phyloP scores from a whole-genome alignment of 1,140 invertebrate species.

The Bombus ignitus region DNA sequence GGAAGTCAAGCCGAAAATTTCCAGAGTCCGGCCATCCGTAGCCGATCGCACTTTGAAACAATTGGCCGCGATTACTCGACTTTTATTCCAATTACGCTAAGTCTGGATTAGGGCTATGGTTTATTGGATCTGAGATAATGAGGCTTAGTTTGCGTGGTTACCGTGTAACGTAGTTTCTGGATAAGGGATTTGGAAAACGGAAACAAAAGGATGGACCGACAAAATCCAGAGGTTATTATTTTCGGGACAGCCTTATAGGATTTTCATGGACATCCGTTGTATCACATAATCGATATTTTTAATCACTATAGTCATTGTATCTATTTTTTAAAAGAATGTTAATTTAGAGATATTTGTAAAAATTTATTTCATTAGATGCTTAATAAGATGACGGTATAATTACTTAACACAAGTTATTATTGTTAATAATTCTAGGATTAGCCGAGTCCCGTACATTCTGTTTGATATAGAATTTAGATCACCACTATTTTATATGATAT shows the following conservation, averaged over 20 bases:
- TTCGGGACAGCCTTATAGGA: neutral
- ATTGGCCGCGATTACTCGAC: neutral
- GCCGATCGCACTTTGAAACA: neutral
- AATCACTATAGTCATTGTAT: accelerated
- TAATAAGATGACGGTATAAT: neutral
- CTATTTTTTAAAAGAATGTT: too few relatives aligned
- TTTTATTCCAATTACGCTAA: neutral
- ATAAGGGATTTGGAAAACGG: neutral
- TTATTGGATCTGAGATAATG: constrained; percentile 7
- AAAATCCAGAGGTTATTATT: neutral
- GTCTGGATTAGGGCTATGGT: neutral
- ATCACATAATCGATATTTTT: neutral
- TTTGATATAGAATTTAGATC: too few relatives aligned
- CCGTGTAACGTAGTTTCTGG: neutral
- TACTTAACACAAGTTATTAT: too few relatives aligned
- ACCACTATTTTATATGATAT: too few relatives aligned
- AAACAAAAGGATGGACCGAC: neutral
- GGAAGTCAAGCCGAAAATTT: neutral
- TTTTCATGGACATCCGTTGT: neutral
- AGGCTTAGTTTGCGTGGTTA: neutral
- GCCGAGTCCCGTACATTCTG: too few relatives aligned
- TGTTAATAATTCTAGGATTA: too few relatives aligned
- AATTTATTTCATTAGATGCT: too few relatives aligned
- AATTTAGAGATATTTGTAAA: too few relatives aligned
- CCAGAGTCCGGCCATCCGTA: neutral